phyloP scores from a whole-genome alignment of 2,888 invertebrate species.

The Oligia strigilis region DNA sequence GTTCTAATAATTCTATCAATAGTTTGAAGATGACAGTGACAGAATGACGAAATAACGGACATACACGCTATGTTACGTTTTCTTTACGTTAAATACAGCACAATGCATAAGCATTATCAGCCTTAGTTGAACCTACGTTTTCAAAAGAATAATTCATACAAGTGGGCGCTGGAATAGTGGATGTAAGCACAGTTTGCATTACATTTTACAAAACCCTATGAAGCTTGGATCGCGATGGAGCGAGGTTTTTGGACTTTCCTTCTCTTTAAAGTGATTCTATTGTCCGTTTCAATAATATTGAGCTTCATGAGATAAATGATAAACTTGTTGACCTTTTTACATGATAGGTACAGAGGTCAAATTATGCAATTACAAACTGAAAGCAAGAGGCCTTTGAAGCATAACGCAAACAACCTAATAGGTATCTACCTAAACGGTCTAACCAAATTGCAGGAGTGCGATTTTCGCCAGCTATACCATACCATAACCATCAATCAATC shows the following conservation, averaged over 20 bases:
- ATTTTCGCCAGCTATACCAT: background rate
- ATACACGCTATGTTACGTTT: background rate
- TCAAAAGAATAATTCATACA: background rate
- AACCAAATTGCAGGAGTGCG: no score
- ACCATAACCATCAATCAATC: no score
- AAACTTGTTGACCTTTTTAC: background rate
- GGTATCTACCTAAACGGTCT: no score
- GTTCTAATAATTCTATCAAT: no score
- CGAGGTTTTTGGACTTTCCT: background rate
- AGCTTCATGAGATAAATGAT: background rate
- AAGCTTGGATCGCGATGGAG: background rate
- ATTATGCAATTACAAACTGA: background rate
- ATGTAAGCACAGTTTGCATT: background rate
- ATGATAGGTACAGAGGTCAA: background rate
- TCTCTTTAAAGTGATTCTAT: background rate
- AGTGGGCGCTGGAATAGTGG: background rate
- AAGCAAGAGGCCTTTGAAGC: background rate
- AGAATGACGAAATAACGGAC: background rate
- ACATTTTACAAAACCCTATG: background rate
- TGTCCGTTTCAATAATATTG: background rate
- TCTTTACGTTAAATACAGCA: no score
- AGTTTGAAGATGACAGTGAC: background rate
- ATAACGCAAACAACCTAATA: background rate
- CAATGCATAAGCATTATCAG: no score
- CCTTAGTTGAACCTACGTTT: background rate